phyloP scores from a whole-genome alignment of 2,888 invertebrate genomes.

The Horisme vitalbata region DNA sequence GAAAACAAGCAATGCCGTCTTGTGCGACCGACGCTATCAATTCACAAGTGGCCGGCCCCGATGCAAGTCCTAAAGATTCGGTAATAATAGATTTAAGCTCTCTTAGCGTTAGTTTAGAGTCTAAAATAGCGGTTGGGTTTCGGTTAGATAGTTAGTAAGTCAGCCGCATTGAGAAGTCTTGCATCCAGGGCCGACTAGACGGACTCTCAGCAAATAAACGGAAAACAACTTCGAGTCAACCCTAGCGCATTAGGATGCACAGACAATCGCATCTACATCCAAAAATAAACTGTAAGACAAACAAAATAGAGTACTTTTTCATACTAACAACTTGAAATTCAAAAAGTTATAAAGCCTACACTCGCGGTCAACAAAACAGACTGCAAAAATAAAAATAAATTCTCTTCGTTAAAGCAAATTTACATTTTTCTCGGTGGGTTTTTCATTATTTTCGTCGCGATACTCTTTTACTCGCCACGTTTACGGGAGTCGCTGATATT shows the following conservation, averaged over 20 bases:
- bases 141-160: too few relatives aligned
- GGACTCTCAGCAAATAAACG: constrained; percentile 48
- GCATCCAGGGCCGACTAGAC: constrained; percentile 19
- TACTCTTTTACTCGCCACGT: constrained; percentile 44
- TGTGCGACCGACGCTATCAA: constrained; percentile 48
- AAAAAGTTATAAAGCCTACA: constrained; percentile 42
- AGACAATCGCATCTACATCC: constrained; percentile 28
- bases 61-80: constrained; percentile 20
- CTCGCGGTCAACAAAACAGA: constrained; percentile 46
- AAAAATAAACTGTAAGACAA: constrained; percentile 27
- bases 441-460: constrained; percentile 53
- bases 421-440: constrained; percentile 64
- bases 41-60: constrained; percentile 49
- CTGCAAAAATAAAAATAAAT: constrained; percentile 57
- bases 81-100: too few relatives aligned
- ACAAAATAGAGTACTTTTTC: constrained; percentile 27
- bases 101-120: too few relatives aligned
- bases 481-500: constrained; percentile 42
- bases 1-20: constrained; percentile 31
- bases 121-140: too few relatives aligned
- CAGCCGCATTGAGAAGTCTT: background rate
- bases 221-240: constrained; percentile 43
- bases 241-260: constrained; percentile 41
- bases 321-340: constrained; percentile 9
- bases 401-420: constrained; percentile 73